Evolutionary conservation across 1,140 invertebrate genomes (phyloP), one percentile per base, ranked within the genome.

Genomic region (Drusus annulatus): DNA sequence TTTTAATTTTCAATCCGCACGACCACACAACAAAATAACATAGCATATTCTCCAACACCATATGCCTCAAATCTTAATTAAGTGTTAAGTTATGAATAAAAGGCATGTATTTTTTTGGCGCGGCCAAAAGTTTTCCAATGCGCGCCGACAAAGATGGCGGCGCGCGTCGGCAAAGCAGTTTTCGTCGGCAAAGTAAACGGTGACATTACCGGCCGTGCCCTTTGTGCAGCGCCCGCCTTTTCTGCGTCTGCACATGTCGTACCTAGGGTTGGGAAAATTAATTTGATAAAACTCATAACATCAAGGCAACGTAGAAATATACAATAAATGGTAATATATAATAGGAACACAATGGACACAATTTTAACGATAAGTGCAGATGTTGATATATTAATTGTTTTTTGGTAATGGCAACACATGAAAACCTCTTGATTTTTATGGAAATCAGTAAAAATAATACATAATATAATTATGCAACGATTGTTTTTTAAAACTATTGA

Each of bases 141-240:
- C 68, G 31, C 28, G 68, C 36, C 31, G 51, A 52, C 68, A 51
- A 28, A 17, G n/a, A 50, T 23, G 68, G 21, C 68, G 36, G 23
- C 31, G 17, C 68, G 68, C 68, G 45, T 36, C 36, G 63, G 71
- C 31, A 80, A 80, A 80, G 63, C 60, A 73, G 21, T 79, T 79
- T 54, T 54, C 76, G 65, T 31, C 45, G 76, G 45, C 51, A 78
- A 78, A 78, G 36, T 52, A 71, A 60, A 71, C 76, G 63, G 28
- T 65, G 86, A 86, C 86, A 87, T 93, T 97, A 98, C 96, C 96
- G 92, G 96, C 96, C 90, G 96, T 98, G 94, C 96, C 96, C 93
- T 97, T 96, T 89, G 96, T 97, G 92, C 96, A 98, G 91, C 95
- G 94, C 89, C 96, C 96, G 91, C 95, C 96, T 93, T 97, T 97